Percentiles rank a stretch among this genome's conserved stretches.
phyloP scores from a whole-genome alignment of 1,140 invertebrate species.

The Drosophila equinoxialis region DNA sequence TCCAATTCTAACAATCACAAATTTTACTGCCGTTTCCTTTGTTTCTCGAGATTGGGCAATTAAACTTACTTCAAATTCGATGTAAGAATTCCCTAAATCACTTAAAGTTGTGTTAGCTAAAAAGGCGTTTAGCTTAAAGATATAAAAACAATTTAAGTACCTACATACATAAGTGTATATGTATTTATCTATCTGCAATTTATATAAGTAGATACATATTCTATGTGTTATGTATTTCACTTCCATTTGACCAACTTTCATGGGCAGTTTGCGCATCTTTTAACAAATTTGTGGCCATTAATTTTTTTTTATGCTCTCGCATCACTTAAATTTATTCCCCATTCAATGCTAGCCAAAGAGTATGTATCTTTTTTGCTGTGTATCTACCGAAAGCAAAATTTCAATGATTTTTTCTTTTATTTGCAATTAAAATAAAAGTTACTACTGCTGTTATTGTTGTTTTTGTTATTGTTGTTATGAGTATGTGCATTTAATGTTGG shows the following conservation, averaged over 20 bases:
- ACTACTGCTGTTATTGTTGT: conserved; percentile 20
- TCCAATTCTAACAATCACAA: no score
- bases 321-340: conserved; percentile 49
- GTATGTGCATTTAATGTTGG: conserved; percentile 66
- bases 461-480: conserved; percentile 48
- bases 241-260: conserved; percentile 39
- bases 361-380: conserved; percentile 27
- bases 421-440: conserved; percentile 69
- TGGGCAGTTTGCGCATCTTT: conserved; percentile 64
- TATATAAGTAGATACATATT: conserved; percentile 6
- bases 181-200: background rate
- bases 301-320: conserved; percentile 62
- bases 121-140: no score
- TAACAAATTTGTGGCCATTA: conserved; percentile 67
- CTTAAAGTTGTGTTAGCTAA: no score
- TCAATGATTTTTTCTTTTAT: conserved; percentile 21
- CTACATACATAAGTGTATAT: no score
- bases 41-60: no score
- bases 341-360: conserved; percentile 17
- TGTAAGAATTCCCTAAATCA: no score
- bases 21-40: no score
- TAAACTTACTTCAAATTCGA: no score
- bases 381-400: conserved; percentile 38
- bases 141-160: no score
- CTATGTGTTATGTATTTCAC: background rate